phyloP scores from a whole-genome alignment of 2,888 invertebrate species.

The Pandemis cinnamomeana region DNA sequence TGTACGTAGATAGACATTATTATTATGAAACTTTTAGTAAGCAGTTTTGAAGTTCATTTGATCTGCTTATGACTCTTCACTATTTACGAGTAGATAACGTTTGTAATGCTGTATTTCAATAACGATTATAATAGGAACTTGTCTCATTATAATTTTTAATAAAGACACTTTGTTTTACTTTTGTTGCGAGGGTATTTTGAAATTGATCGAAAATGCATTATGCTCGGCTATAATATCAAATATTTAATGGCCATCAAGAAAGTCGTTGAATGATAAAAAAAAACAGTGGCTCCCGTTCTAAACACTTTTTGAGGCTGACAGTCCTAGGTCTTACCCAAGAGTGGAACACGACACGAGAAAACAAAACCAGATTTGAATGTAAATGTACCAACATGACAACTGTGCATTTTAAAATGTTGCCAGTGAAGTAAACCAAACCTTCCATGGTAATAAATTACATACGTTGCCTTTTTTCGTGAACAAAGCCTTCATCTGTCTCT shows the following conservation, averaged over 20 bases:
- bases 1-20: constrained; percentile 23
- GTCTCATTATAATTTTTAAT: constrained; percentile 26
- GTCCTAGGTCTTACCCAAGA: background rate
- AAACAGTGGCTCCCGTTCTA: background rate
- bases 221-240: background rate
- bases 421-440: background rate
- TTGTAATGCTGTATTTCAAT: constrained; percentile 16
- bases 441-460: constrained; percentile 5
- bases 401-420: constrained; percentile 3
- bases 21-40: constrained; percentile 6
- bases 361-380: background rate
- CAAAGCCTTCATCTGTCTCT: no score
- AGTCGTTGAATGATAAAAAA: background rate
- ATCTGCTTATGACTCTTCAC: constrained; percentile 20
- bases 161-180: constrained; percentile 29
- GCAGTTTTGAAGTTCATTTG: constrained; percentile 14
- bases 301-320: background rate
- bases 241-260: background rate
- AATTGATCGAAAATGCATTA: no score
- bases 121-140: background rate
- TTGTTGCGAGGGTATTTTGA: background rate
- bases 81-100: constrained; percentile 7
- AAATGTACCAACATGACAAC: constrained; percentile 15
- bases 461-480: no score
- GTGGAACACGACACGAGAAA: background rate